phyloP scores from a whole-genome alignment of 2,113 vertebrate species.

The Mus spicilegus region DNA sequence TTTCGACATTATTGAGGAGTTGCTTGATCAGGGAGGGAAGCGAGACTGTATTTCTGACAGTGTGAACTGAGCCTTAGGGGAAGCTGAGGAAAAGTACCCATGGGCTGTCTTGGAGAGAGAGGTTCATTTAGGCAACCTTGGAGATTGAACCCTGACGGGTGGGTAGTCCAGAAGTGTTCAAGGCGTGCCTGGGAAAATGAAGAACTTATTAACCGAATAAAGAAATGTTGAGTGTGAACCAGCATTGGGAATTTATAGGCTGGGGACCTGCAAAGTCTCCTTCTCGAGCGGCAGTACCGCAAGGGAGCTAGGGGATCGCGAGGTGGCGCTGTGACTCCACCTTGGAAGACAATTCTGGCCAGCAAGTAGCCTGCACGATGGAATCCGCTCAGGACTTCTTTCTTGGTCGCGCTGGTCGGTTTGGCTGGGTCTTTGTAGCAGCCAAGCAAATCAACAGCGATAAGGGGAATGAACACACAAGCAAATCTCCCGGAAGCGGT shows the following conservation, averaged over 20 bases:
- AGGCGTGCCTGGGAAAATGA: not conserved
- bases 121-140: not conserved
- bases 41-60: not conserved
- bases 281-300: not conserved
- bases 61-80: not conserved
- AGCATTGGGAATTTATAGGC: not conserved
- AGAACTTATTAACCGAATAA: not conserved
- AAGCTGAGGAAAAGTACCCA: not conserved
- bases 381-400: not conserved
- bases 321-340: constrained; percentile 81
- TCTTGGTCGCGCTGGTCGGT: not conserved
- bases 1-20: no score
- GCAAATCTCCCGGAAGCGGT: not conserved
- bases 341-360: not conserved
- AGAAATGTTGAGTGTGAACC: not conserved
- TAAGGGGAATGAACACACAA: constrained; percentile 10
- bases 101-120: not conserved
- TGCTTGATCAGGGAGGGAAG: not conserved
- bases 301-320: not conserved
- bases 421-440: not conserved
- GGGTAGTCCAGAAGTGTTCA: not conserved
- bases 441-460: not conserved
- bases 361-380: fast-evolving
- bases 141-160: not conserved
- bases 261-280: not conserved